Evolutionary conservation across 2,113 vertebrate genomes (phyloP), one percentile per base, ranked within the genome.

Genomic region (Picathartes gymnocephalus): DNA sequence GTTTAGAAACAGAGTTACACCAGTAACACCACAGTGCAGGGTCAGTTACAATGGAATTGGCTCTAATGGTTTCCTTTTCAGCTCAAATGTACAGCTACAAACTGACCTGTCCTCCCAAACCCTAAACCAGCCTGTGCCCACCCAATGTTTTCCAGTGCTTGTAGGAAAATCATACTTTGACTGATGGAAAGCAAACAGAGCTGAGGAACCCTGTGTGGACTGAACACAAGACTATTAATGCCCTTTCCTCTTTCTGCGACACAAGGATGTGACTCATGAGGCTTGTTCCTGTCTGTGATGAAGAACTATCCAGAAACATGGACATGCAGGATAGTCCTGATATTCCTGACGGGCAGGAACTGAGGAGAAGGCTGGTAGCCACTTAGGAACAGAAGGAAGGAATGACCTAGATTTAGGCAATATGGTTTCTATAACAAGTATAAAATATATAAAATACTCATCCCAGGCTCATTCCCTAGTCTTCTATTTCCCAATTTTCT

Each of bases 11-110:
- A 33, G 2, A 39, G 30, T 61, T 80, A 68, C 10, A 40, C 23
- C 4, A 5, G 42, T 58, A 47, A 28, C 10, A 7, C 2, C 23
- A 13, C 39, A 22, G 13, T 71, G 13, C 19, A 1, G 0, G 14
- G 6, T 45, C 57, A 10, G 3, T 69, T 40, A 37, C n/a, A 42
- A 3, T 31, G 3, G 50, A 60, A 35, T 47, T 56, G 21, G n/a
- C 39, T 70, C 9, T 15, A 35, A 27, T 4, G 20, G 13, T 45
- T 61, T 81, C 10, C 24, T 33, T 81, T 85, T 64, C 60, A 68
- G 20, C 61, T 88, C 66, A 37, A 60, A 53, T 18, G 7, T 28
- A 6, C 21, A 44, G 20, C 60, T 70, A 28, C 23, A 44, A 82
- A 71, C 73, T 19, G n/a, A 37, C 23, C n/a, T 4, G 4, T 44